A percentile compares a stretch with the other conserved stretches of the same genome.
phyloP scores from a whole-genome alignment of 2,113 vertebrate genomes.

The Psettodes erumei region DNA sequence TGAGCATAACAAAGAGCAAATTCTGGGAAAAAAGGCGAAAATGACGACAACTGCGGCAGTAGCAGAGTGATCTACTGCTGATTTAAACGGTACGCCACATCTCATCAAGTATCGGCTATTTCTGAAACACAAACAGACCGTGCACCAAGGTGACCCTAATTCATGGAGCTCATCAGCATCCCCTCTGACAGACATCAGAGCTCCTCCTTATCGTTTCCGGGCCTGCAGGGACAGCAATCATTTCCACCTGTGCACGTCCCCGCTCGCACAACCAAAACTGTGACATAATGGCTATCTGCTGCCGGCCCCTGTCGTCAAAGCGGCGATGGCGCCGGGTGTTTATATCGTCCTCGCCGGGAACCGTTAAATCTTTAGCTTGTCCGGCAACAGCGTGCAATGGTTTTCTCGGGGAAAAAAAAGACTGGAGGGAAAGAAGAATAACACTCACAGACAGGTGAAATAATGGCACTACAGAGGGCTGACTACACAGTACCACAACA shows the following conservation, averaged over 20 bases:
- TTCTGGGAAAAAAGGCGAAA: slow-evolving; percentile 1
- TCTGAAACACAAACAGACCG: slow-evolving; percentile 52
- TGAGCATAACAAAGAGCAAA: slow-evolving; percentile 29
- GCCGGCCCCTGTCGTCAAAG: slow-evolving; percentile 18
- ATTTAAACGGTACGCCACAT: slow-evolving; percentile 18
- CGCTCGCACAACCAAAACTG: slow-evolving; percentile 10
- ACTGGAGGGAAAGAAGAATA: neutral
- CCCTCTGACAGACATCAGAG: slow-evolving; percentile 51
- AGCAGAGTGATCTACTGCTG: neutral
- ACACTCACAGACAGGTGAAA: neutral
- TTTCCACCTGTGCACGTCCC: slow-evolving; percentile 49
- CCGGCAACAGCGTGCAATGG: neutral
- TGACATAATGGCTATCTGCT: slow-evolving; percentile 45
- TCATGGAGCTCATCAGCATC: slow-evolving; percentile 58
- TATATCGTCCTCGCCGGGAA: slow-evolving; percentile 13
- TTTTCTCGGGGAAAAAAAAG: neutral
- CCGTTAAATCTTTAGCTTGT: slow-evolving; percentile 29
- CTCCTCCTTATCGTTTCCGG: slow-evolving; percentile 37
- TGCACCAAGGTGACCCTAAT: slow-evolving; percentile 68
- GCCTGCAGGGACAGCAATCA: slow-evolving; percentile 30
- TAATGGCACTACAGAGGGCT: neutral
- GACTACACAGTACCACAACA: neutral
- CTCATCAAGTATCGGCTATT: slow-evolving; percentile 43
- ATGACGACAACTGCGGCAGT: neutral
- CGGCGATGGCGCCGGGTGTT: slow-evolving; percentile 1